Conservation (phyloP, 1,140 invertebrate genomes). For the Maconellicoccus hirsutus region DNA sequence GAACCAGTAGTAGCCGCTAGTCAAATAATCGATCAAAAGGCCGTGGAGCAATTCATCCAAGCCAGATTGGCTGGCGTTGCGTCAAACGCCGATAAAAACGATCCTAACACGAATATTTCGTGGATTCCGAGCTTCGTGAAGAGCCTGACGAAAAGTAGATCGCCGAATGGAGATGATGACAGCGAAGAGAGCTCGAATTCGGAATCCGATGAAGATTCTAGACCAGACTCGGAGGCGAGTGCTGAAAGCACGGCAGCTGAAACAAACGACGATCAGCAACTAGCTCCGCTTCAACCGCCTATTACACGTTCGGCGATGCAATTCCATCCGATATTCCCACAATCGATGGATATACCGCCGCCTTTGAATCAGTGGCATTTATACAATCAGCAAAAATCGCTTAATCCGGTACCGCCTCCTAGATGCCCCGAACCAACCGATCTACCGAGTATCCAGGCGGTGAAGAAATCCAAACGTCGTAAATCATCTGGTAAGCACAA, state of each 20-base stretch:
- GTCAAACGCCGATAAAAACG: not conserved
- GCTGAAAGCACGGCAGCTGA: not conserved
- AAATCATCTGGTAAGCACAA: not conserved
- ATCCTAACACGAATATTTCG: not conserved
- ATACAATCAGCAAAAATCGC: not conserved
- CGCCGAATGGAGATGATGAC: no score
- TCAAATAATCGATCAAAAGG: not conserved
- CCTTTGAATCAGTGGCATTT: not conserved
- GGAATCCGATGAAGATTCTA: not conserved
- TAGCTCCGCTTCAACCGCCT: not conserved
- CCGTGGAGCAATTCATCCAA: not conserved
- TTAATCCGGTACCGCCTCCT: not conserved
- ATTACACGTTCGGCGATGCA: not conserved
- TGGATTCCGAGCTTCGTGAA: not conserved
- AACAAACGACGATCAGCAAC: not conserved
- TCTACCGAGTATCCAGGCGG: not conserved
- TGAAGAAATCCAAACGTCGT: not conserved
- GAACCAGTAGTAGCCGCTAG: not conserved
- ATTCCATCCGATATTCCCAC: slow-evolving; percentile 2
- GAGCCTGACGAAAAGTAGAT: not conserved
- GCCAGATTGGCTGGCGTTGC: no score
- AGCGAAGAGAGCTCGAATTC: not conserved
- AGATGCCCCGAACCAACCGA: not conserved
- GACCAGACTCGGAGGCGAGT: not conserved
- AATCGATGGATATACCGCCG: not conserved